Base-by-base conservation (phyloP, 2,888 invertebrate genomes). In the Chaetogeoica ovagalla region DNA sequence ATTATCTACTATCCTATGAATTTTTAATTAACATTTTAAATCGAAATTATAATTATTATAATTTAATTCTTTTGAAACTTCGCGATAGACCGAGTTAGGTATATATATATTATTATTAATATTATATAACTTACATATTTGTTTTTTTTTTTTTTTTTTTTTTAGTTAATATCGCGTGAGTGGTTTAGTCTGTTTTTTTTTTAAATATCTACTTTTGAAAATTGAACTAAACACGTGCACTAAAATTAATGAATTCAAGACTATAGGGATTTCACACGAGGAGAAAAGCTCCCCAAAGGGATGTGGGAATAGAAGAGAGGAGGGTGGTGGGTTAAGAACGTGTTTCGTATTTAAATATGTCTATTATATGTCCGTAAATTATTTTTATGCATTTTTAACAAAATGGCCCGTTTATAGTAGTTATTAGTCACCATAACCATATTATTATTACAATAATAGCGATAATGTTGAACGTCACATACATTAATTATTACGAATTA, bases 171-270 rank as follows among this genome's bases (percentile, higher is more conserved):
- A 55, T 57, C 17, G 39, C 55, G 21, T 62, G 74, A 65, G 65
- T 65, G 19, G 23, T 39, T 65, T 23, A 55, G 21, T 55, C 30
- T 11, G 9, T 74, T 74, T 57, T 74, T 74, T 74, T 21, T 30
- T 30, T 30, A 30, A n/a, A 15, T 70, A 70, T 21, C 21, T 23
- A 39, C 21, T 65, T 74, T 74, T 74, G 17, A 65, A 74, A 74
- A 55, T 65, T 55, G 15, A 73, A 37, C 17, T 57, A 11, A 74
- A 39, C 74, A 74, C 74, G 74, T 55, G 65, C 39, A 39, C 65
- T 57, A 74, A 65, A 65, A 74, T 55, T 74, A 74, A 74, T 74
- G 55, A 74, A 65, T 74, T 74, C 39, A 39, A 74, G 39, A 65
- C 74, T 39, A 57, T 74, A 65, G 65, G 74, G 65, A 65, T 74